These are phyloP conservation scores for Microhierax caerulescens DNA, from an alignment of 2,797 vertebrate species.

Conservation along the genomic window DNA sequence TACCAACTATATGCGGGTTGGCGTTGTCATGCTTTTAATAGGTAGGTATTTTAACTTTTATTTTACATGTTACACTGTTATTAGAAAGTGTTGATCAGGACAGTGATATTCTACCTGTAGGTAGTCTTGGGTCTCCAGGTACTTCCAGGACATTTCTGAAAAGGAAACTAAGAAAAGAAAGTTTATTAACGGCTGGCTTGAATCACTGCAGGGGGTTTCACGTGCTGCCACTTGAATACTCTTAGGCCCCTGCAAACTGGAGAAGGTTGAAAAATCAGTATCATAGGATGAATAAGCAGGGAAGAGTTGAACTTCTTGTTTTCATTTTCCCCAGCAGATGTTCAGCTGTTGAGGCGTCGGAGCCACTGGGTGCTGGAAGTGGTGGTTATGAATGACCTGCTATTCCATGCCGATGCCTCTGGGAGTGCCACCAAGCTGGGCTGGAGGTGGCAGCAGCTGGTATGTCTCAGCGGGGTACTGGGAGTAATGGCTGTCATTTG, in stretches of 20 bases:
- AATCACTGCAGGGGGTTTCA: not conserved
- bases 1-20: not conserved
- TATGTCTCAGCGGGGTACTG: not conserved
- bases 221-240: not conserved
- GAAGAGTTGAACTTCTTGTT: not conserved
- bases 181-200: not conserved
- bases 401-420: fast-evolving
- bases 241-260: not conserved
- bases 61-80: not conserved
- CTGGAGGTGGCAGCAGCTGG: not conserved
- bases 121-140: not conserved
- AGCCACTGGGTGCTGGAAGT: not conserved
- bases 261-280: not conserved
- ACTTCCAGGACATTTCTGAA: not conserved
- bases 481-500: not conserved
- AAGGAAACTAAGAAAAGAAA: not conserved
- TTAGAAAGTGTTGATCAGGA: not conserved
- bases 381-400: not conserved
- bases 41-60: not conserved
- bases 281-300: not conserved
- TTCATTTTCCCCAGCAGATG: conserved; percentile 22
- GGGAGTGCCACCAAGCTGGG: conserved; percentile 23
- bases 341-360: not conserved
- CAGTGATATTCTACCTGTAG: not conserved
- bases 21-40: not conserved